A percentile compares a stretch with the other conserved stretches of the same genome.
Conservation (phyloP, 2,888 invertebrate genomes). For the Tetragonula carbonaria region DNA sequence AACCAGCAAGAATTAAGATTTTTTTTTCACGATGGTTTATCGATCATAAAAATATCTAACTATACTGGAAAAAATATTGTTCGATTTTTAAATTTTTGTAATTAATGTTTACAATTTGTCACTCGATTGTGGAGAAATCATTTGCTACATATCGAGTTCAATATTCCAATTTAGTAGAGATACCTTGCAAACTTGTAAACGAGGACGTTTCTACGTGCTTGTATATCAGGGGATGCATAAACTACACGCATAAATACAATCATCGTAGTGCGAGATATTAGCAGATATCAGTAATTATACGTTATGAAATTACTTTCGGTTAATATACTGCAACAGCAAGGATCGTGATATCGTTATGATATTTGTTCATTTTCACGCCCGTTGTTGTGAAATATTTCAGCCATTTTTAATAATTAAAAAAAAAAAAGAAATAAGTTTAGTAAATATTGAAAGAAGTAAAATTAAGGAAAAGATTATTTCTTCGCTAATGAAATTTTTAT, state of each 20-base stretch:
- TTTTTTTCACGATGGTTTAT: neutral
- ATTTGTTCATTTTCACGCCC: slow-evolving; percentile 6
- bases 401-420: too few species aligned
- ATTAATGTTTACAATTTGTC: neutral
- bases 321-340: slow-evolving; percentile 18
- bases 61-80: too few species aligned
- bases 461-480: too few species aligned
- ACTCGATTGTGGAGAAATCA: neutral
- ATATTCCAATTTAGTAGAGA: slow-evolving; percentile 27
- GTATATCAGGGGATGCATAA: slow-evolving; percentile 36
- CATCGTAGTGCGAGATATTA: slow-evolving; percentile 25
- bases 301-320: slow-evolving; percentile 38
- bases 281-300: slow-evolving; percentile 2
- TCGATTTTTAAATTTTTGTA: too few species aligned
- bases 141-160: neutral
- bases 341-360: neutral
- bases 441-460: too few species aligned
- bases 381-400: too few species aligned
- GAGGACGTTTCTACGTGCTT: neutral
- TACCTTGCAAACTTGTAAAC: slow-evolving; percentile 12
- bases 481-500: too few species aligned
- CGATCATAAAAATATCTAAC: neutral
- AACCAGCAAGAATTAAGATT: neutral
- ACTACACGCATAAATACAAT: slow-evolving; percentile 14
- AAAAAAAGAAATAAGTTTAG: too few species aligned